Evolutionary conservation across 2,113 vertebrate genomes (phyloP), one percentile per base, ranked within the genome.

Genomic region (Salvelinus fontinalis): DNA sequence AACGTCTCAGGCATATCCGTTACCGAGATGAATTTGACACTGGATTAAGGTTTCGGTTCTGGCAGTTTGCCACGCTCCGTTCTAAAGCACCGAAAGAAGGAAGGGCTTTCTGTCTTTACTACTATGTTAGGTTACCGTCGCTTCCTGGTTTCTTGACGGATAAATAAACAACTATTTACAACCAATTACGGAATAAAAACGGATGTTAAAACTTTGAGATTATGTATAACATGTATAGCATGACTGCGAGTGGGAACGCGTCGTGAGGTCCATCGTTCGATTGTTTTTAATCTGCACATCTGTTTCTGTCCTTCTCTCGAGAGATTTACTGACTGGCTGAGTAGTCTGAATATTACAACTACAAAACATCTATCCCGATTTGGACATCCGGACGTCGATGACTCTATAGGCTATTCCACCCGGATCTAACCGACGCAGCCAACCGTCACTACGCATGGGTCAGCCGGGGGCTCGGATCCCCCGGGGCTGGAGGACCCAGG

Each of bases 371-470:
- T 54, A 54, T 54, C 49, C 49, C 5, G 59, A 62, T 62, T 62
- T 62, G 59, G 59, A 8, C 59, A 62, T 16, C 14, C n/a, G 59
- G 59, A 62, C 59, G n/a, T 7, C n/a, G 59, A 22, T 24, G 59
- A 62, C n/a, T 62, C 59, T 62, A 22, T 62, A 62, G 18, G 14
- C 49, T 62, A 2, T 62, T 62, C n/a, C n/a, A 62, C 5, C 59
- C 18, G 8, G 66, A 34, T 67, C 64, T 14, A 34, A 31, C 66
- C 66, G 5, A 18, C 27, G 13, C 65, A 69, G 60, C 70, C 68
- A 66, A 77, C 69, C 57, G 78, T 14, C 18, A 67, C 8, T 75
- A 29, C 67, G 24, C 24, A 93, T 92, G 91, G 81, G 76, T 67
- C 39, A 66, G 22, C 71, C 51, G 2, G 24, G 73, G 81, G 80